Base-by-base conservation (phyloP, 2,888 invertebrate species). In the Sialis fuliginosa region DNA sequence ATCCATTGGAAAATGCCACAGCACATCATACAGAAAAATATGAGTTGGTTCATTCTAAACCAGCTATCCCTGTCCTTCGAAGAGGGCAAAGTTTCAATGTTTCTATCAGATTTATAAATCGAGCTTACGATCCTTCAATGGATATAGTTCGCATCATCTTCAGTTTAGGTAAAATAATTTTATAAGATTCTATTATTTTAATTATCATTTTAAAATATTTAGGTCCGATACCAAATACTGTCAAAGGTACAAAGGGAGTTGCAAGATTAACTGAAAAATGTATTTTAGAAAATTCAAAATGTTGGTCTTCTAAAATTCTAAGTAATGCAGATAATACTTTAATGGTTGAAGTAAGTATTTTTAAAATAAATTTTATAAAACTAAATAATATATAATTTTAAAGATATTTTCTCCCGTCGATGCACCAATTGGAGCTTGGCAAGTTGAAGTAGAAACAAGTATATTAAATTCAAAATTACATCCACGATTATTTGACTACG, bases 21-120 rank as follows among this genome's bases (percentile, higher is more conserved):
- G 62, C 68, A 0, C 85, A 86, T 59, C 76, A 75, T 55, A 84
- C 86, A 1, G 65, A 72, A 49, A 76, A 76, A 55, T 87, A 70
- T 57, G 82, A 84, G 58, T 62, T 77, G 49, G 72, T 81, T 1
- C 75, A 80, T 51, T 68, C 74, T n/a, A 75, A 77, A 34, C 71
- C 74, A 4, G 72, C 77, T 1, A 71, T 71, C 0, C 71, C 81
- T 0, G 73, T 88, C 22, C 67, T 87, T 2, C 69, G 87, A 5
- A 70, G 87, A 31, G 87, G 85, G 0, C 77, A 81, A 56, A 70
- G 75, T 1, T 86, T 88, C 65, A 76, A 72, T 49, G 65, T 84
- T 5, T 77, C 77, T 1, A 60, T 85, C 13, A 65, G 76, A 41
- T 83, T 85, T 60, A 54, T 57, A 57, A 64, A 72, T 53, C 65